These are phyloP conservation scores for Myodes glareolus DNA, from an alignment of 2,113 vertebrate species.

Conservation along the genomic window DNA sequence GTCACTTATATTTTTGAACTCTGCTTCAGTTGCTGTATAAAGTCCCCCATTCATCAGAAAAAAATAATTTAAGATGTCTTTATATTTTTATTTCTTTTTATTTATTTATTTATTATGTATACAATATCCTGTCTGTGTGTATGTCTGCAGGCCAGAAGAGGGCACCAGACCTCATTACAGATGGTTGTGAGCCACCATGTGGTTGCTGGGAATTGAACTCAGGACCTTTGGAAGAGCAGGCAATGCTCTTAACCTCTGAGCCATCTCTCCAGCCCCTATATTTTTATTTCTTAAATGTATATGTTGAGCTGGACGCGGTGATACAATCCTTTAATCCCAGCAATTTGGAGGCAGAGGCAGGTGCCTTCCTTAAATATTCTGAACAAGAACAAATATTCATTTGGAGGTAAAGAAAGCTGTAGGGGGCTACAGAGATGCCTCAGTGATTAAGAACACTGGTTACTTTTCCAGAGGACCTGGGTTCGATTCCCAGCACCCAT, in stretches of 20 bases:
- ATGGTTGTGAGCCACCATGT: too few species aligned
- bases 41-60: neutral
- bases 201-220: too few species aligned
- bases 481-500: neutral
- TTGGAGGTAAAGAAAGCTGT: neutral
- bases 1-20: neutral
- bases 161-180: too few species aligned
- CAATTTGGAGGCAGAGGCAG: neutral
- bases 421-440: neutral
- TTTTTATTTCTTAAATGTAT: slow-evolving; percentile 16
- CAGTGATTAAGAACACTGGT: neutral
- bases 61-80: neutral
- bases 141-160: too few species aligned
- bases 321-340: neutral
- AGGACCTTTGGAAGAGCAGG: too few species aligned
- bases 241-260: too few species aligned
- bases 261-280: too few species aligned
- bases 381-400: neutral
- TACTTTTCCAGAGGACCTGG: neutral
- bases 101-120: too few species aligned
- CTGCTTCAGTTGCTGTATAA: neutral
- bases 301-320: neutral
- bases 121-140: too few species aligned
- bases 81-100: neutral
- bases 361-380: neutral